Evolutionary conservation across 30 jellyfish, hydroid and myxozoan genomes (phyloP).

Genomic region (Sanderia malayensis): DNA sequence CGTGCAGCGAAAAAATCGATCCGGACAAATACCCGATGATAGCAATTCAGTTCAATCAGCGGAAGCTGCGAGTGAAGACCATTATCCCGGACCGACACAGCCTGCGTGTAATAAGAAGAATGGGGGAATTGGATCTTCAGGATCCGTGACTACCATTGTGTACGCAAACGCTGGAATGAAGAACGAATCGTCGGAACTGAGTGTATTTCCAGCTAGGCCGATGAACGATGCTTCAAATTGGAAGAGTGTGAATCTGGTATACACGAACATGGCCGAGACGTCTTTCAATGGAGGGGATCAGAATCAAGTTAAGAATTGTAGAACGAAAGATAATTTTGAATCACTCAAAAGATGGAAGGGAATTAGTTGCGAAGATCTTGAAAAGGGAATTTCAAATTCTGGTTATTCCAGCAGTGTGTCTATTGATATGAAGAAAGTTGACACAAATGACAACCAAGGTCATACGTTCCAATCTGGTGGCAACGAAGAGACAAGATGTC

Average conservation of each 20-base stretch:
- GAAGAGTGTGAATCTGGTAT: constrained; percentile 26
- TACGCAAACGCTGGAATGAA: constrained; percentile 43
- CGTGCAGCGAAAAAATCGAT: constrained; percentile 48
- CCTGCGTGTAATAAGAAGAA: constrained; percentile 11
- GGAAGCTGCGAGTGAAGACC: constrained; percentile 26
- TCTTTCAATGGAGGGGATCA: constrained; percentile 30
- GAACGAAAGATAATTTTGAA: constrained; percentile 36
- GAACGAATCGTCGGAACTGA: constrained; percentile 41
- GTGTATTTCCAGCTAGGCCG: constrained; percentile 24
- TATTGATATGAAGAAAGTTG: not conserved
- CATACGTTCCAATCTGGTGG: not conserved
- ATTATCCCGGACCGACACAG: constrained; percentile 8
- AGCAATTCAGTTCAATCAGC: constrained; percentile 47
- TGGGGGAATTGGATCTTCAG: not conserved
- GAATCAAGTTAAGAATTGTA: not conserved
- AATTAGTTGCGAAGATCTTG: not conserved
- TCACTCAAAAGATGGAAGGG: constrained; percentile 13
- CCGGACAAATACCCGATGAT: constrained; percentile 43
- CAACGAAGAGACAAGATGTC: not conserved
- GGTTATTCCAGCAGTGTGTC: not conserved
- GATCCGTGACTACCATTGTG: constrained; percentile 34
- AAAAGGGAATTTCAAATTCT: not conserved
- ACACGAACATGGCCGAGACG: constrained; percentile 46
- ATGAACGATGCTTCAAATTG: constrained; percentile 4
- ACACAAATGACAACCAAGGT: not conserved